Evolutionary conservation across 2,113 vertebrate genomes (phyloP).

Genomic region (Holacanthus passer): DNA sequence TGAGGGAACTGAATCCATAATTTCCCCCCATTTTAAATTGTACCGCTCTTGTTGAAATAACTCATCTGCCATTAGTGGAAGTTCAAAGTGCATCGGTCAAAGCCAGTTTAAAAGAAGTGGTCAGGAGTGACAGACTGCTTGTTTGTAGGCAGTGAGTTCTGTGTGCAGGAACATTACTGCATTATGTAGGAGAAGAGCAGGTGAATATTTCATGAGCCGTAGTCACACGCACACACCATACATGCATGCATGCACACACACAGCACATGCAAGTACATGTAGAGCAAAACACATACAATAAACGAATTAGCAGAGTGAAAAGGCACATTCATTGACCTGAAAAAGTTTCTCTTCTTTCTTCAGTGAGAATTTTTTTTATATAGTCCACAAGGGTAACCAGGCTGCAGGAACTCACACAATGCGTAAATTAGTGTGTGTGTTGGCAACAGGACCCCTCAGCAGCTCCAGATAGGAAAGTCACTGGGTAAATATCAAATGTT

Average conservation of each 20-base stretch:
- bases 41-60: background rate
- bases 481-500: slow-evolving; percentile 67
- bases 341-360: slow-evolving; percentile 30
- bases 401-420: slow-evolving; percentile 32
- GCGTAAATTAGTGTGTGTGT: slow-evolving; percentile 14
- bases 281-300: slow-evolving; percentile 15
- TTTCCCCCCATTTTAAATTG: background rate
- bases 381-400: background rate
- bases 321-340: slow-evolving; percentile 52
- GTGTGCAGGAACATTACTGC: slow-evolving; percentile 64
- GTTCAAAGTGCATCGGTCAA: slow-evolving; percentile 5
- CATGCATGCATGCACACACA: background rate
- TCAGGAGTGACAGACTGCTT: slow-evolving; percentile 28
- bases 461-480: slow-evolving; percentile 48
- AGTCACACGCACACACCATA: slow-evolving; percentile 36
- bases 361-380: slow-evolving; percentile 2
- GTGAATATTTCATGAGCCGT: slow-evolving; percentile 77
- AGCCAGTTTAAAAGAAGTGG: background rate
- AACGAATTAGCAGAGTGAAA: slow-evolving; percentile 46
- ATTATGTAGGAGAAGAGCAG: slow-evolving; percentile 77
- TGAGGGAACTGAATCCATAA: slow-evolving; percentile 16
- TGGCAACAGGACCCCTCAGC: slow-evolving; percentile 41
- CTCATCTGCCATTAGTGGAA: slow-evolving; percentile 10
- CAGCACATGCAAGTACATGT: slow-evolving; percentile 8
- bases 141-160: slow-evolving; percentile 36